Percentiles rank a stretch among this genome's conserved stretches.
phyloP scores from a whole-genome alignment of 1,140 invertebrate species.

The Chrysomallon squamiferum region DNA sequence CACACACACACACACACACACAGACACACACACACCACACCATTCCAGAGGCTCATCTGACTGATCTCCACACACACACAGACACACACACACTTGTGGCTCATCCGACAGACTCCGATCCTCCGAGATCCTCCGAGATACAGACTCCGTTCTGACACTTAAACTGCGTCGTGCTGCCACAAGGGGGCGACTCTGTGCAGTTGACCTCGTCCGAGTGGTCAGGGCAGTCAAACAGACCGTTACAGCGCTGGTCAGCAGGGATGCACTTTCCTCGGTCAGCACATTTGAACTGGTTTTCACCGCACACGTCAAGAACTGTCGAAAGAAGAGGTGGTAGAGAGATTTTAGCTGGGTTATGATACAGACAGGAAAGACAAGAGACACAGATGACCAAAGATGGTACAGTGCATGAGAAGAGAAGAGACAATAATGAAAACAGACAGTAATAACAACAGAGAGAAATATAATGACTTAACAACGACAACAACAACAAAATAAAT shows the following conservation, averaged over 20 bases:
- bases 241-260: constrained; percentile 84
- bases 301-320: constrained; percentile 76
- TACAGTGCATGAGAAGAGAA: no score
- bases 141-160: constrained; percentile 43
- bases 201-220: constrained; percentile 51
- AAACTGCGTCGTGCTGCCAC: constrained; percentile 29
- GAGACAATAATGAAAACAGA: no score
- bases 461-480: no score
- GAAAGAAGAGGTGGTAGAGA: not conserved
- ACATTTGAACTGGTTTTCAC: constrained; percentile 84
- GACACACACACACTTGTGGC: constrained; percentile 65
- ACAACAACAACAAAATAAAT: no score
- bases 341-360: not conserved
- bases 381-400: no score
- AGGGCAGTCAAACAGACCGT: constrained; percentile 82
- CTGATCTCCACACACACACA: constrained; percentile 11
- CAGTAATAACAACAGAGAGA: no score
- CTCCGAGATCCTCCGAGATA: constrained; percentile 41
- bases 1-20: no score
- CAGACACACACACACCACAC: no score
- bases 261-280: constrained; percentile 88
- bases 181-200: constrained; percentile 21
- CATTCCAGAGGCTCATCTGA: no score
- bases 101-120: constrained; percentile 69
- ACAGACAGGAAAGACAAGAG: no score